Percentiles rank a stretch among this genome's conserved stretches.
These are phyloP conservation scores for Eumerus sabulonum DNA, from an alignment of 2,888 invertebrate species.

Conservation along the genomic window DNA sequence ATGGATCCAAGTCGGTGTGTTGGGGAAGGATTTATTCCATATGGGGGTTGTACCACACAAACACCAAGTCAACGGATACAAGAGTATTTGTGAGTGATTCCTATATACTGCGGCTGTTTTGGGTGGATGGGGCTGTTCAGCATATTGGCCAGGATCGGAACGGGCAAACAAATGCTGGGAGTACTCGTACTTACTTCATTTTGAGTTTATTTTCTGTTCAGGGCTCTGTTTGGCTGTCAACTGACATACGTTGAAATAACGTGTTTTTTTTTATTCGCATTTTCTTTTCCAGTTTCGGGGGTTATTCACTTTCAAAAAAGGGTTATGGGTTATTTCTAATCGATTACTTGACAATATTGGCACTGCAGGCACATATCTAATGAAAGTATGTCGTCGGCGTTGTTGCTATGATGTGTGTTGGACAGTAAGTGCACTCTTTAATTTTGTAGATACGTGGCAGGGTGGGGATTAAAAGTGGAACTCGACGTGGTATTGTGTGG, in stretches of 20 bases:
- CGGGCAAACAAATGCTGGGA: conserved; percentile 1
- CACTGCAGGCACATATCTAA: conserved; percentile 8
- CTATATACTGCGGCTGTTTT: conserved; percentile 4
- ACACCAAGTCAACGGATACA: background rate
- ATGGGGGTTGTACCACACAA: conserved; percentile 54
- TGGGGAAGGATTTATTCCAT: conserved; percentile 51
- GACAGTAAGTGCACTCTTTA: conserved; percentile 32
- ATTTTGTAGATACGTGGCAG: too few relatives aligned
- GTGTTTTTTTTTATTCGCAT: conserved; percentile 4
- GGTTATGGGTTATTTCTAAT: conserved; percentile 60
- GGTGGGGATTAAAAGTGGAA: too few relatives aligned
- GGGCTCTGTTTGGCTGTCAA: conserved; percentile 46
- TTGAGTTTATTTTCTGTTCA: conserved; percentile 7
- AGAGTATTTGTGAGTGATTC: conserved; percentile 13
- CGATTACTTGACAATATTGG: conserved; percentile 57
- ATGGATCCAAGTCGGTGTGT: conserved; percentile 15
- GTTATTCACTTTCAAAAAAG: conserved; percentile 51
- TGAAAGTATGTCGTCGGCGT: conserved; percentile 17
- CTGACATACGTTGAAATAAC: conserved; percentile 43
- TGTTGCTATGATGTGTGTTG: background rate
- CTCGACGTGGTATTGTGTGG: too few relatives aligned
- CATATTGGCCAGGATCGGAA: conserved; percentile 16
- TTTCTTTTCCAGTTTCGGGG: conserved; percentile 17
- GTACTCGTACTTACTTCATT: too few relatives aligned
- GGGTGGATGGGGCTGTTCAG: conserved; percentile 49